These are phyloP conservation scores for Chondrosia reniformis DNA, from an alignment of 37 sponge, comb jelly and placozoan species.

Conservation along the genomic window DNA sequence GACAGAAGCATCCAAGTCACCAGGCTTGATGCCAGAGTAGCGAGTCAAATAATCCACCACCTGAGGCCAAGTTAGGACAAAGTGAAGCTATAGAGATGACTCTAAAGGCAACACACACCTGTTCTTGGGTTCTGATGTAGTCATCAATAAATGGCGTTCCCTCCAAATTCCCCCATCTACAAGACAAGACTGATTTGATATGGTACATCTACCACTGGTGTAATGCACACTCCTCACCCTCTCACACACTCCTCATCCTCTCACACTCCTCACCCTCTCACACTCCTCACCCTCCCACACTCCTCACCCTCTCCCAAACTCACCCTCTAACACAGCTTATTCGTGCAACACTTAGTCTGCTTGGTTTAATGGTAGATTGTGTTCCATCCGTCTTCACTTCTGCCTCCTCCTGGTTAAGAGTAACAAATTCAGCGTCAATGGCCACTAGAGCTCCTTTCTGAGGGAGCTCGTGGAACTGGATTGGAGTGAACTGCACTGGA, in stretches of 20 bases:
- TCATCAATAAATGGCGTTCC: conserved; percentile 84
- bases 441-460: conserved; percentile 55
- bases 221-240: background rate
- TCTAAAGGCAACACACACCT: conserved; percentile 24
- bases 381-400: conserved; percentile 80
- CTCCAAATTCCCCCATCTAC: conserved; percentile 54
- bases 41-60: conserved; percentile 83
- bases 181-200: background rate
- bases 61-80: conserved; percentile 32
- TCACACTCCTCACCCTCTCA: background rate
- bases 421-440: conserved; percentile 84
- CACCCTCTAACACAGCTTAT: conserved; percentile 74
- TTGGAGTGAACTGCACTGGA: conserved; percentile 53
- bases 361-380: conserved; percentile 71
- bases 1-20: conserved; percentile 75
- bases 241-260: background rate
- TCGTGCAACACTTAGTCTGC: conserved; percentile 68
- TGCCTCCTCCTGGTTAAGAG: conserved; percentile 82
- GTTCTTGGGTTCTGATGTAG: conserved; percentile 74
- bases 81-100: background rate
- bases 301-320: background rate
- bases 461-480: conserved; percentile 57
- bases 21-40: conserved; percentile 84
- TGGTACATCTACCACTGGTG: background rate
- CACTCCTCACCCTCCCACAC: background rate